Evolutionary conservation across 1,140 invertebrate species (phyloP).

Genomic region (Samia ricini): DNA sequence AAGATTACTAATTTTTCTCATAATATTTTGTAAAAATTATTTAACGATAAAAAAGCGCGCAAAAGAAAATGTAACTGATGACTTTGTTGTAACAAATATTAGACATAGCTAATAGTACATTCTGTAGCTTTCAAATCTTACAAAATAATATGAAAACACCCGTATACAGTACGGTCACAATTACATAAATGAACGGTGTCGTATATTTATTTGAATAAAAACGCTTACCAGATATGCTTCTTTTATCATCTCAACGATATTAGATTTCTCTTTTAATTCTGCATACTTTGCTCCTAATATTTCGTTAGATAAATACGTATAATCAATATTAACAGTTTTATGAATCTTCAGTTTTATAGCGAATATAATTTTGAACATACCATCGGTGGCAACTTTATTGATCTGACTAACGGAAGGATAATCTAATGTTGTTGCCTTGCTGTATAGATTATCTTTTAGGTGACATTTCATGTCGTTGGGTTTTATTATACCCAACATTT

Average conservation of each 20-base stretch:
- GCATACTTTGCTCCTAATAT: conserved; percentile 79
- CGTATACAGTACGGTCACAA: too few relatives aligned
- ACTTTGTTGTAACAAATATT: too few relatives aligned
- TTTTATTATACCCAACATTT: conserved; percentile 89
- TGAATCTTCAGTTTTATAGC: conserved; percentile 80
- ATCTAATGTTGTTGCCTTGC: conserved; percentile 78
- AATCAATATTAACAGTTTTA: conserved; percentile 82
- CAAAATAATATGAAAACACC: too few relatives aligned
- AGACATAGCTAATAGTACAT: too few relatives aligned
- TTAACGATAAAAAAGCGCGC: too few relatives aligned
- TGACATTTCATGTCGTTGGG: conserved; percentile 93
- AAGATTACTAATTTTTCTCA: too few relatives aligned
- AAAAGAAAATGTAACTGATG: too few relatives aligned
- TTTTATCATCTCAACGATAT: conserved; percentile 78
- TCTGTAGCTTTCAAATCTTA: too few relatives aligned
- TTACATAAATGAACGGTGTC: too few relatives aligned
- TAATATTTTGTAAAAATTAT: too few relatives aligned
- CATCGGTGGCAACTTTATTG: conserved; percentile 77
- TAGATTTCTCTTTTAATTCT: conserved; percentile 24
- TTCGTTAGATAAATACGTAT: conserved; percentile 81
- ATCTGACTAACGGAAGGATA: conserved; percentile 85
- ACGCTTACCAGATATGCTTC: conserved; percentile 83
- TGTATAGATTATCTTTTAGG: conserved; percentile 82
- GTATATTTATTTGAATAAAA: neutral
- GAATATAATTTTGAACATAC: conserved; percentile 81